Percentiles rank a stretch among this genome's conserved stretches.
Evolutionary conservation across 92 coral and sea anemone species (phyloP).

Genomic region (Actinostola sp.): DNA sequence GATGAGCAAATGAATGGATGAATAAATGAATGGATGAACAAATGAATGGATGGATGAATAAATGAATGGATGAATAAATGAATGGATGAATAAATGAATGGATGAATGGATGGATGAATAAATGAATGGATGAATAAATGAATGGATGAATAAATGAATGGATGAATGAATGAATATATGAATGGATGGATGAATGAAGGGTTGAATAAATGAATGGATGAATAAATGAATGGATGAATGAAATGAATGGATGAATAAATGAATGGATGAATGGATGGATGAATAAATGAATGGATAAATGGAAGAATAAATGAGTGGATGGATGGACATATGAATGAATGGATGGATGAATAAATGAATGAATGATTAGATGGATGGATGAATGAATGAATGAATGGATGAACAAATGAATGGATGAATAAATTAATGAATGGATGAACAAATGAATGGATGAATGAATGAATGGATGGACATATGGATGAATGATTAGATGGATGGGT

Average conservation of each 20-base stretch:
- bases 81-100: too few species aligned
- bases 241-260: too few species aligned
- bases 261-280: not conserved
- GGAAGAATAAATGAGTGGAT: not conserved
- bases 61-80: too few species aligned
- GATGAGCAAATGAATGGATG: not conserved
- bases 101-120: too few species aligned
- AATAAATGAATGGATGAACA: too few species aligned
- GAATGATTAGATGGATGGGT: not conserved
- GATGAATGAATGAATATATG: too few species aligned
- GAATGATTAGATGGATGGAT: not conserved
- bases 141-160: too few species aligned
- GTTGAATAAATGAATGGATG: too few species aligned
- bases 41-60: too few species aligned
- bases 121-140: too few species aligned
- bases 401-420: not conserved
- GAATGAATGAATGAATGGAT: not conserved
- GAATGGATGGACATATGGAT: not conserved
- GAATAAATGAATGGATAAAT: not conserved
- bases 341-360: not conserved
- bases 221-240: too few species aligned
- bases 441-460: not conserved
- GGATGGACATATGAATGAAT: constrained; percentile 17
- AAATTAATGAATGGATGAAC: constrained; percentile 59
- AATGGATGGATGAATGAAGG: too few species aligned